These are phyloP conservation scores for Drosophila punjabiensis DNA, from an alignment of 1,140 invertebrate genomes.

Conservation along the genomic window DNA sequence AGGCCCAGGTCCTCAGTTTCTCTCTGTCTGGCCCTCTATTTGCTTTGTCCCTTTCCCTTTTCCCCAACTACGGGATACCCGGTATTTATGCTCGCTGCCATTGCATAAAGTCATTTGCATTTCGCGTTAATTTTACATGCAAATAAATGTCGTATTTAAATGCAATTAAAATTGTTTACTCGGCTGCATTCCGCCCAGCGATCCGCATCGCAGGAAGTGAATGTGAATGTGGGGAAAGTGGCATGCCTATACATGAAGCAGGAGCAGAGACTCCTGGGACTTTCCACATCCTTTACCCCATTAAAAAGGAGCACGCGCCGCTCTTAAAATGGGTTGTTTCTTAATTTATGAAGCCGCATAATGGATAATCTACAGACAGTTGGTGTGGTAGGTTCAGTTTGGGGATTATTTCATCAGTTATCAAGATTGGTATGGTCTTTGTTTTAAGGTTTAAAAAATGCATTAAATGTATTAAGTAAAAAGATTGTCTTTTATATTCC, in stretches of 20 bases:
- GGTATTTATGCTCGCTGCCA: conserved; percentile 51
- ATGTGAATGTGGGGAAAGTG: conserved; percentile 14
- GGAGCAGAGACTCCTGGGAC: conserved; percentile 11
- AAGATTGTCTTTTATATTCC: too few species aligned
- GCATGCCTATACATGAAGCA: conserved; percentile 54
- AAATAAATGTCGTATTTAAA: conserved; percentile 85
- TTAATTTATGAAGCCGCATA: conserved; percentile 69
- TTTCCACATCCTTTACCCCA: conserved; percentile 10
- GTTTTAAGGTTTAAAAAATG: background rate
- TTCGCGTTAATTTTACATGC: conserved; percentile 84
- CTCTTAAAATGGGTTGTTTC: conserved; percentile 58
- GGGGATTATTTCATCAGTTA: background rate
- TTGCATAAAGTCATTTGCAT: conserved; percentile 76
- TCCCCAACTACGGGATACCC: background rate
- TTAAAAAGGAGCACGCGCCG: conserved; percentile 38
- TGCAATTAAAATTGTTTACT: conserved; percentile 85
- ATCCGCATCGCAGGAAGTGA: conserved; percentile 22
- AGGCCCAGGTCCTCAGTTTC: conserved; percentile 24
- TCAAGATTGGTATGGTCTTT: background rate
- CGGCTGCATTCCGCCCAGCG: conserved; percentile 57
- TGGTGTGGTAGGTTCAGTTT: background rate
- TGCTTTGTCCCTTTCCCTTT: background rate
- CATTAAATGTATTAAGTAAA: background rate
- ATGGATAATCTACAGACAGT: conserved; percentile 45
- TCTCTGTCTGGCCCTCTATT: conserved; percentile 28